Evolutionary conservation across 64 coral and sea anemone genomes (phyloP), one percentile per base, ranked within the genome.

Genomic region (Montipora efflorescens): DNA sequence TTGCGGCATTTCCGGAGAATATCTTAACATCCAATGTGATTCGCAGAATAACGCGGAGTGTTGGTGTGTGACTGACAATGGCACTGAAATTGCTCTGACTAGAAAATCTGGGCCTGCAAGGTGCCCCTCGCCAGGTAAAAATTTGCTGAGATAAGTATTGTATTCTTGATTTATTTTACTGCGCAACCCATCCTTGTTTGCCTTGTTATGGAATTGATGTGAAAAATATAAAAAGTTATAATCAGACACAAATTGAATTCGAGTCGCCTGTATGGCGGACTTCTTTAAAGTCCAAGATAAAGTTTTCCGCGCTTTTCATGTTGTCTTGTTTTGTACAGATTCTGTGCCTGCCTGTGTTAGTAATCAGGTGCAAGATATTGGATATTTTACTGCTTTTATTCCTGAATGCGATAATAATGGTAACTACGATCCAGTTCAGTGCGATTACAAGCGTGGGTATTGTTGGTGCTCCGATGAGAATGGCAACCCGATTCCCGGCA

Each of bases 121-220:
- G 75, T 97, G 95, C 57, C 95, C 95, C 8, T 76, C 48, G 59
- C 80, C 91, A 92, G 95, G 95, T 97, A 18, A 57, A 57, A 57
- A 6, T 57, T 1, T 36, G 36, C 36, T 36, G 36, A 36, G 36
- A 36, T 36, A 36, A 36, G 36, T 2, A 36, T 36, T 36, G 36
- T 36, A 36, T 36, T 36, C 36, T 36, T 36, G 36, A 36, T 36
- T 36, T 36, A 36, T 36, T 36, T 36, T 36, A 36, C 36, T 2
- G 36, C 36, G 36, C 36, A 36, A 36, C 36, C 36, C 36, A 36
- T 36, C 36, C 36, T 36, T 36, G 36, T 36, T 36, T 36, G 36
- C 36, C 36, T 36, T 36, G 36, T 2, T 36, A 2, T 36, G 36
- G 36, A 36, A 36, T 36, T 2, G 2, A 36, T 36, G 36, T 36